These are phyloP conservation scores for Drosophila anomalipes DNA, from an alignment of 2,888 invertebrate genomes.

Conservation along the genomic window DNA sequence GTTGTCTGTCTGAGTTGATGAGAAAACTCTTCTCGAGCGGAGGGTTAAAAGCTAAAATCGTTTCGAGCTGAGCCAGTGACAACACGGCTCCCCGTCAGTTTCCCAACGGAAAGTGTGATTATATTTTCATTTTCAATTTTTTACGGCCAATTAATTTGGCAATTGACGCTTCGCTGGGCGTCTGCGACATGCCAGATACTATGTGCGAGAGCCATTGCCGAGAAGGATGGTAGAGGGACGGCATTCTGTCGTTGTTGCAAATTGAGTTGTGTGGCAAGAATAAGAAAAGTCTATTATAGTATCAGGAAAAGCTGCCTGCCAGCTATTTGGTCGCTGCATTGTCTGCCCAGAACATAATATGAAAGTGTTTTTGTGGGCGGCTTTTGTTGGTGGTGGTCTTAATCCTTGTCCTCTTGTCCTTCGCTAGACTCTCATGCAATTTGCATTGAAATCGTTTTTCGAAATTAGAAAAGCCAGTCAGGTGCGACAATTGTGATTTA, in stretches of 20 bases:
- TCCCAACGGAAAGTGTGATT: constrained; percentile 83
- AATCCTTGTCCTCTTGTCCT: constrained; percentile 17
- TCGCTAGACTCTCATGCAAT: constrained; percentile 51
- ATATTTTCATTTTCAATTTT: constrained; percentile 85
- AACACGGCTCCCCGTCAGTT: constrained; percentile 31
- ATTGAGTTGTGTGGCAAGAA: constrained; percentile 80
- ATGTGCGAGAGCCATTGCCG: not conserved
- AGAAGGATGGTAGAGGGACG: constrained; percentile 3
- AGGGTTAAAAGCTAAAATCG: constrained; percentile 64
- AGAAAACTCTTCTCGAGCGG: constrained; percentile 35
- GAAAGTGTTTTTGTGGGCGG: constrained; percentile 59
- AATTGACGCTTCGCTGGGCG: constrained; percentile 80
- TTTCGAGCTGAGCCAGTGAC: constrained; percentile 61
- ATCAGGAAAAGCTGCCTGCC: constrained; percentile 61
- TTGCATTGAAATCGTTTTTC: constrained; percentile 69
- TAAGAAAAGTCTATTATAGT: constrained; percentile 80
- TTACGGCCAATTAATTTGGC: constrained; percentile 85
- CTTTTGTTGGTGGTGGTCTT: constrained; percentile 62
- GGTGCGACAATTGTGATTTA: constrained; percentile 37
- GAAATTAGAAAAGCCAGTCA: constrained; percentile 73
- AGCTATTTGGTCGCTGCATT: constrained; percentile 70
- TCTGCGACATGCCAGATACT: constrained; percentile 63
- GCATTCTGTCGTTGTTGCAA: constrained; percentile 55
- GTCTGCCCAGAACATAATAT: constrained; percentile 63
- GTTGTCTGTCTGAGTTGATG: constrained; percentile 49